Evolutionary conservation across 1,140 invertebrate species (phyloP).

Genomic region (Fopius arisanus): DNA sequence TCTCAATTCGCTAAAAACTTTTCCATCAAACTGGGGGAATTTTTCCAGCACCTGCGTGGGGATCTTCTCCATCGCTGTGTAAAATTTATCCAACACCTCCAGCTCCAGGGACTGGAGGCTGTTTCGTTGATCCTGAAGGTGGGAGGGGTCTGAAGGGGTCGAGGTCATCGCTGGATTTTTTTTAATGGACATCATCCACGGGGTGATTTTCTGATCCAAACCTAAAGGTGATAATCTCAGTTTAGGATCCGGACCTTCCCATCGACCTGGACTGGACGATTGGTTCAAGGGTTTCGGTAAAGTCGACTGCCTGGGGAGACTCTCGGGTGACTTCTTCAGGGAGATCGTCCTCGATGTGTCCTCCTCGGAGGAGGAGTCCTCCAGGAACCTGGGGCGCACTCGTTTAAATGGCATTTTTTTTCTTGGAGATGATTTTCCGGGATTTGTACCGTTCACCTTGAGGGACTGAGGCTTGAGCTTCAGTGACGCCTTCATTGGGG

Average conservation of each 20-base stretch:
- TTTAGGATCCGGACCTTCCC: conserved; percentile 32
- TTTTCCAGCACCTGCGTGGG: conserved; percentile 50
- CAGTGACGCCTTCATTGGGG: no score
- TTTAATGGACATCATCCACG: conserved; percentile 44
- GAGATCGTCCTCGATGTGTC: no score
- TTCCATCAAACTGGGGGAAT: conserved; percentile 52
- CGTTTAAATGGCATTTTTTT: no score
- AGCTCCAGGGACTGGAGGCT: conserved; percentile 48
- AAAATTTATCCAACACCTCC: conserved; percentile 52
- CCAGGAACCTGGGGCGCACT: no score
- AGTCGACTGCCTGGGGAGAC: no score
- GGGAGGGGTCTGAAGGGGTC: conserved; percentile 29
- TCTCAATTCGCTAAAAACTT: conserved; percentile 45
- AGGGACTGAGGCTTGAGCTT: no score
- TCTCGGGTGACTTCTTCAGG: no score
- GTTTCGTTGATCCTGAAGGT: conserved; percentile 37
- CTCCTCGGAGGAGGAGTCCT: no score
- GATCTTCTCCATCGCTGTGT: conserved; percentile 44
- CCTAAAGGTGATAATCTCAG: conserved; percentile 37
- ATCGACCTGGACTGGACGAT: neutral
- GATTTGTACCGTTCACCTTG: no score
- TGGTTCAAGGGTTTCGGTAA: no score
- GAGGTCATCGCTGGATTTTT: conserved; percentile 34
- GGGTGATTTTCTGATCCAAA: conserved; percentile 40
- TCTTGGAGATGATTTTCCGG: no score